phyloP scores from a whole-genome alignment of 2,113 vertebrate species.

The Corvus hawaiiensis region DNA sequence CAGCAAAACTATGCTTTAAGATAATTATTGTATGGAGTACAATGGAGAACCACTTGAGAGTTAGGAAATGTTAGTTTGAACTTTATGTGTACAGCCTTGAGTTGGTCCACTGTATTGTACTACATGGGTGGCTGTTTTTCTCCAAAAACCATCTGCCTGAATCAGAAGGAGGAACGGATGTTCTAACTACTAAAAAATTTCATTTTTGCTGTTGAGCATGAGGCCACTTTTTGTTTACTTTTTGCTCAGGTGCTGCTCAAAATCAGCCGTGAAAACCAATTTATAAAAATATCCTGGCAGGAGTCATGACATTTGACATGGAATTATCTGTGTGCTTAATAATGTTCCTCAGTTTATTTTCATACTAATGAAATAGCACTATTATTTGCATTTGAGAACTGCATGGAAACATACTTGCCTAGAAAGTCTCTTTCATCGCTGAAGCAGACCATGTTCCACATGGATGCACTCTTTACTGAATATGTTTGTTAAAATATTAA shows the following conservation, averaged over 20 bases:
- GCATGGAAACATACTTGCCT: background rate
- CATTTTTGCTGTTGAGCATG: background rate
- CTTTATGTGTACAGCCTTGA: background rate
- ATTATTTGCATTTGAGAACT: background rate
- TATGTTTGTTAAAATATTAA: background rate
- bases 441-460: background rate
- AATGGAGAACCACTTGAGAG: background rate
- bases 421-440: background rate
- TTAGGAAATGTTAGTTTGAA: background rate
- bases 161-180: background rate
- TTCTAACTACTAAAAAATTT: background rate
- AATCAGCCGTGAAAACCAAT: background rate
- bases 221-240: background rate
- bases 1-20: background rate
- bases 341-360: background rate
- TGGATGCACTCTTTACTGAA: background rate
- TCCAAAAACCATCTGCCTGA: background rate
- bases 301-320: conserved; percentile 15
- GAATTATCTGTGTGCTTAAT: conserved; percentile 2
- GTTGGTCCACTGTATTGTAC: background rate
- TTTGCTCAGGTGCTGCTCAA: background rate
- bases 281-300: background rate
- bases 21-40: background rate
- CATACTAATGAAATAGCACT: conserved; percentile 22
- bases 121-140: background rate